Conservation (phyloP, 2,888 invertebrate species). For the Tridacna gigas region DNA sequence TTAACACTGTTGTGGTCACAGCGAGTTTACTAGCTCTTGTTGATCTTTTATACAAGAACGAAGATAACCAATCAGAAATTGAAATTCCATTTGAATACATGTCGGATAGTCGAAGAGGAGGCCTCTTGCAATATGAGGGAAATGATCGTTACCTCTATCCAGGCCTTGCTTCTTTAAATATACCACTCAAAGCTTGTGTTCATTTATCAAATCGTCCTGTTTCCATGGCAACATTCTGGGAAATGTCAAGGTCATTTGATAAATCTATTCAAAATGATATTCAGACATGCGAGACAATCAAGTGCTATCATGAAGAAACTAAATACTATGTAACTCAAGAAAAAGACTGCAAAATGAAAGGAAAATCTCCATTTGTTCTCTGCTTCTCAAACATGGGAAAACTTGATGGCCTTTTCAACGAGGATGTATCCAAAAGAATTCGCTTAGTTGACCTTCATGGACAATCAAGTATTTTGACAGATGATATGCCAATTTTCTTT, state of each 20-base stretch:
- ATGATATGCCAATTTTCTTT: conserved; percentile 69
- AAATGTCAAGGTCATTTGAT: conserved; percentile 47
- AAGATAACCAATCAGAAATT: background rate
- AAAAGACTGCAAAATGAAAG: conserved; percentile 7
- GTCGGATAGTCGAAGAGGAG: conserved; percentile 49
- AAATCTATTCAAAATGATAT: conserved; percentile 29
- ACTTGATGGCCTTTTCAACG: conserved; percentile 57
- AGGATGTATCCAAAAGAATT: conserved; percentile 48
- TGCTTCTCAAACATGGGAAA: conserved; percentile 66
- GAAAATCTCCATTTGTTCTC: conserved; percentile 66
- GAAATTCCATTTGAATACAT: conserved; percentile 59
- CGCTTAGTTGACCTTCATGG: conserved; percentile 57
- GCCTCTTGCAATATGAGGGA: conserved; percentile 1
- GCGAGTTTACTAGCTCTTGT: conserved; percentile 49
- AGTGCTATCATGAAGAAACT: background rate
- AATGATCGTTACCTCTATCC: conserved; percentile 30
- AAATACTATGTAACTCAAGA: background rate
- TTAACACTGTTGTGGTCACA: conserved; percentile 42
- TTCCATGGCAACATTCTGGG: conserved; percentile 42
- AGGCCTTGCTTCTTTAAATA: conserved; percentile 50
- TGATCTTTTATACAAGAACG: conserved; percentile 46
- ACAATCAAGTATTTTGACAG: conserved; percentile 57
- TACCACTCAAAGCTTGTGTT: conserved; percentile 46
- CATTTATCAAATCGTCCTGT: conserved; percentile 11
- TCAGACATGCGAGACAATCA: conserved; percentile 2